phyloP scores from a whole-genome alignment of 2,888 invertebrate genomes.

The Hypsopygia costalis region DNA sequence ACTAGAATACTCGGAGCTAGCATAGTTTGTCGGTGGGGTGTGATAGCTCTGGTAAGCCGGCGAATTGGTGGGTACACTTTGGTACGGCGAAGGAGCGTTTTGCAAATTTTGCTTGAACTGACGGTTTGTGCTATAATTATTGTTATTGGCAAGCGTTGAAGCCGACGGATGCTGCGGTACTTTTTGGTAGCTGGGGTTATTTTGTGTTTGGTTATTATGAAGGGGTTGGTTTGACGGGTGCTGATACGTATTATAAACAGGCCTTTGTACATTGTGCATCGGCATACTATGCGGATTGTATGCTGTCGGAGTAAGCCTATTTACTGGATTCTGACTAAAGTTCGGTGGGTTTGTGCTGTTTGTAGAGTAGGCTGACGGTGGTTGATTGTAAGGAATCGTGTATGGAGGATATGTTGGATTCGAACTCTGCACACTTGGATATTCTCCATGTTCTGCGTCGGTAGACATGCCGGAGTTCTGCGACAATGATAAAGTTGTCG shows the following conservation, averaged over 20 bases:
- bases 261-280: constrained; percentile 52
- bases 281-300: constrained; percentile 49
- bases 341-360: constrained; percentile 64
- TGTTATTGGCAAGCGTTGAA: constrained; percentile 34
- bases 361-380: constrained; percentile 54
- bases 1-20: constrained; percentile 73
- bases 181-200: constrained; percentile 66
- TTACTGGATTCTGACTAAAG: constrained; percentile 63
- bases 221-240: constrained; percentile 61
- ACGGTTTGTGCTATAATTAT: constrained; percentile 42
- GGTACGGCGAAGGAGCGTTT: constrained; percentile 59
- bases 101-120: constrained; percentile 45
- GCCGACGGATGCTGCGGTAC: constrained; percentile 49
- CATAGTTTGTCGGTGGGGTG: constrained; percentile 74
- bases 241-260: constrained; percentile 58
- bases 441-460: constrained; percentile 57
- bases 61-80: constrained; percentile 70
- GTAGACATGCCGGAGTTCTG: constrained; percentile 59
- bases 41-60: constrained; percentile 70
- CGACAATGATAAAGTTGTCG: constrained; percentile 71
- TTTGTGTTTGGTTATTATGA: constrained; percentile 52
- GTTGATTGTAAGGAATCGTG: constrained; percentile 63
- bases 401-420: constrained; percentile 50
- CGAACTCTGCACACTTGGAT: constrained; percentile 56
- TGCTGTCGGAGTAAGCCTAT: constrained; percentile 60